Evolutionary conservation across 1,140 invertebrate genomes (phyloP).

Genomic region (Brachionus paranguensis): DNA sequence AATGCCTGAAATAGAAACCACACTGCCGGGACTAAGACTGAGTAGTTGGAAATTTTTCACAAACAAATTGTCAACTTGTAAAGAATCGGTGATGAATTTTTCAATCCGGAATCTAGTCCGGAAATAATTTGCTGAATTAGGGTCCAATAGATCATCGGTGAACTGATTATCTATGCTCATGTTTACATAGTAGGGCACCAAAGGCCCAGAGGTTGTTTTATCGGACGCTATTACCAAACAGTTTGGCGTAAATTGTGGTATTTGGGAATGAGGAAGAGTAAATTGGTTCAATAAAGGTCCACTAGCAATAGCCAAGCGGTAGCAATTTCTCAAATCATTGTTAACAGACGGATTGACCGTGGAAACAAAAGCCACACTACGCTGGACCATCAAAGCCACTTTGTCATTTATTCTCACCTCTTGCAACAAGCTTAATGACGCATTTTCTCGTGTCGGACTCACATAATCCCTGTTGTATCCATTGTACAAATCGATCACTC

Average conservation of each 20-base stretch:
- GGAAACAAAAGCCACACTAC: background rate
- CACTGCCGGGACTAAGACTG: background rate
- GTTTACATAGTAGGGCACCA: background rate
- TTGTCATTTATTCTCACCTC: background rate
- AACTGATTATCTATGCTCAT: background rate
- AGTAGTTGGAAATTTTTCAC: background rate
- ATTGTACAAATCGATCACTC: background rate
- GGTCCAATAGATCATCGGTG: background rate
- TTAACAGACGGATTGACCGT: background rate
- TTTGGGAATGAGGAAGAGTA: background rate
- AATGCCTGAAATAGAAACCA: background rate
- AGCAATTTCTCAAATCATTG: background rate
- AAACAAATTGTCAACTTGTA: background rate
- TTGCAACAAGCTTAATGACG: background rate
- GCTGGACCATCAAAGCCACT: background rate
- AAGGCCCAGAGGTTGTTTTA: background rate
- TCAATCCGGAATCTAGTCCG: background rate
- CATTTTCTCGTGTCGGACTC: background rate
- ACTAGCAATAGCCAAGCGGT: background rate
- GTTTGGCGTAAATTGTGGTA: background rate
- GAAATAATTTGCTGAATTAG: background rate
- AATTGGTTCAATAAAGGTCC: background rate
- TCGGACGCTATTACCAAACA: background rate
- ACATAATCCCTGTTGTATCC: background rate
- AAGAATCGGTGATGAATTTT: background rate